A percentile compares a stretch with the other conserved stretches of the same genome.
Conservation (phyloP, 1,140 invertebrate genomes). For the Wiebesia pumilae region DNA sequence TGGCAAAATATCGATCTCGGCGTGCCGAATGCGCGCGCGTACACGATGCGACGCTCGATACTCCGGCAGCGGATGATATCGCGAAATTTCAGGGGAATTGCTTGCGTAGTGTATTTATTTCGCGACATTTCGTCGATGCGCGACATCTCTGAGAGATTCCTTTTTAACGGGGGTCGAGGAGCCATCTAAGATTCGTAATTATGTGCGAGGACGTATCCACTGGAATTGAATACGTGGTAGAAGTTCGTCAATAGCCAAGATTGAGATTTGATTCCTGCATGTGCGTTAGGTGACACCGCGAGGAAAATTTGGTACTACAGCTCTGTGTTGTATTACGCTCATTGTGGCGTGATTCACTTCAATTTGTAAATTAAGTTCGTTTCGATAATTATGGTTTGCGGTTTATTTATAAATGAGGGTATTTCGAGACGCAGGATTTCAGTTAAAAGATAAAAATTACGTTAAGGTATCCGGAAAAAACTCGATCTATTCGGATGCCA, state of each 20-base stretch:
- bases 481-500: background rate
- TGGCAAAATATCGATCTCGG: conserved; percentile 42
- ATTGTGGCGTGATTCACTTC: no score
- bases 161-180: background rate
- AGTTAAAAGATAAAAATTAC: background rate
- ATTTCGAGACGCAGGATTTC: background rate
- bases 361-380: background rate
- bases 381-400: background rate
- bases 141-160: background rate
- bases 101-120: background rate
- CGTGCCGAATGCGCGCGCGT: background rate
- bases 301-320: no score
- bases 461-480: background rate
- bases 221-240: no score
- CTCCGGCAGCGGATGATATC: background rate
- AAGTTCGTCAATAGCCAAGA: no score
- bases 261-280: no score
- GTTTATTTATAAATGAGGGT: background rate
- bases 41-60: background rate
- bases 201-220: no score
- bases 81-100: background rate
- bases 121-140: background rate
- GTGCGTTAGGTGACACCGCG: no score
- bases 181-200: no score
- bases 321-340: no score